Evolutionary conservation across 2,888 invertebrate species (phyloP).

Genomic region (Pelosia muscerda): DNA sequence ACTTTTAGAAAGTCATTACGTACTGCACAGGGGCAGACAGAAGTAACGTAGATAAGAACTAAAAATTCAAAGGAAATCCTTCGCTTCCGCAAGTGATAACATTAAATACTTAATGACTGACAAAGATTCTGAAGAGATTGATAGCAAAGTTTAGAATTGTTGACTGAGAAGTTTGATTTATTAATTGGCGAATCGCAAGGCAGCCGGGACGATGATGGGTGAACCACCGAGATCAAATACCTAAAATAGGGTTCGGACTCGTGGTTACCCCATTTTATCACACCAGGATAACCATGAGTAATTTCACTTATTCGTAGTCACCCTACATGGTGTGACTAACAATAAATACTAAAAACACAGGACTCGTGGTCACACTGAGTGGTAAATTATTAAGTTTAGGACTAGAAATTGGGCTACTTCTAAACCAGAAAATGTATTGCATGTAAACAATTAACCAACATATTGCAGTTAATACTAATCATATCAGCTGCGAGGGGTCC

Average conservation of each 20-base stretch:
- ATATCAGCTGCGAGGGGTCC: too few relatives aligned
- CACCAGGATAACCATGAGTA: too few relatives aligned
- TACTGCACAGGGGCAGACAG: not conserved
- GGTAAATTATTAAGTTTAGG: too few relatives aligned
- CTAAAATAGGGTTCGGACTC: not conserved
- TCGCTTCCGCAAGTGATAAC: not conserved
- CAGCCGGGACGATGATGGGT: not conserved
- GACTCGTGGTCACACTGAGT: too few relatives aligned
- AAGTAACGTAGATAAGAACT: not conserved
- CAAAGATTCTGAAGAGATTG: not conserved
- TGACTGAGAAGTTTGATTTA: conserved; percentile 31
- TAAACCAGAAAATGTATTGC: too few relatives aligned
- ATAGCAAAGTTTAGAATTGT: conserved; percentile 27
- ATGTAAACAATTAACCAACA: too few relatives aligned
- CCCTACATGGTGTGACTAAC: too few relatives aligned
- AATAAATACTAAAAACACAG: too few relatives aligned
- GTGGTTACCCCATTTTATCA: too few relatives aligned
- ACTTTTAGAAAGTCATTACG: not conserved
- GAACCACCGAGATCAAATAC: not conserved
- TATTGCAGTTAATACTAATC: too few relatives aligned
- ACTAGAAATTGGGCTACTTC: too few relatives aligned
- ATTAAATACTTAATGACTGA: not conserved
- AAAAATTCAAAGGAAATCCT: not conserved
- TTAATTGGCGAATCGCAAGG: conserved; percentile 28
- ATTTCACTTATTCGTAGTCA: too few relatives aligned